phyloP scores from a whole-genome alignment of 2,797 vertebrate genomes.

The Columba guinea region DNA sequence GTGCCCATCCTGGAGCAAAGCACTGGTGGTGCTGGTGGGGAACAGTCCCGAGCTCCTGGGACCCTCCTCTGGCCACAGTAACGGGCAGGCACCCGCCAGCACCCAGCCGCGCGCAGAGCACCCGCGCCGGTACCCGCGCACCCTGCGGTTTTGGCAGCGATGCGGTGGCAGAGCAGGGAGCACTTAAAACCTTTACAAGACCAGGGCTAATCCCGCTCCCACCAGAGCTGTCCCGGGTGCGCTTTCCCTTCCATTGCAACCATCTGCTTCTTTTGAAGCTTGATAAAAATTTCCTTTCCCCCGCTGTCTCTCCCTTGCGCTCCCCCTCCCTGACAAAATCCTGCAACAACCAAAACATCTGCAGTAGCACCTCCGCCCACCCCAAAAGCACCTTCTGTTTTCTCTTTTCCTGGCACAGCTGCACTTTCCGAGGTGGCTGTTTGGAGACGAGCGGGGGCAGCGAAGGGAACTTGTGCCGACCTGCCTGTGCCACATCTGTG shows the following conservation, averaged over 20 bases:
- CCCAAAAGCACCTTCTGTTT: not conserved
- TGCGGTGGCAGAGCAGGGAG: not conserved
- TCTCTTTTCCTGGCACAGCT: not conserved
- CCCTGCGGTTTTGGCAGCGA: not conserved
- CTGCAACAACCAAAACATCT: not conserved
- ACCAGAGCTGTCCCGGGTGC: rapidly evolving
- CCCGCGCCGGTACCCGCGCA: not conserved
- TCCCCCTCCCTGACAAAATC: not conserved
- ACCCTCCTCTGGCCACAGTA: rapidly evolving
- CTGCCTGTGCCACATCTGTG: not conserved
- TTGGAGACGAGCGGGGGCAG: not conserved
- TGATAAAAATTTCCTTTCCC: slow-evolving; percentile 14
- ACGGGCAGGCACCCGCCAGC: not conserved
- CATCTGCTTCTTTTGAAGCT: slow-evolving; percentile 5
- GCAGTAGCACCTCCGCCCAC: not conserved
- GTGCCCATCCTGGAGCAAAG: not conserved
- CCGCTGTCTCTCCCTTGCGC: not conserved
- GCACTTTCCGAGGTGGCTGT: not conserved
- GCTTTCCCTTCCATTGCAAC: not conserved
- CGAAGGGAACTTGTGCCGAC: rapidly evolving
- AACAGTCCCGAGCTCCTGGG: not conserved
- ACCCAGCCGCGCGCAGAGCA: not conserved
- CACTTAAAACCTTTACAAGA: not conserved
- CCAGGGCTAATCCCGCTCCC: not conserved
- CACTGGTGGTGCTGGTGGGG: rapidly evolving